These are phyloP conservation scores for Aptenodytes forsteri DNA, from an alignment of 2,113 vertebrate species.

Conservation along the genomic window DNA sequence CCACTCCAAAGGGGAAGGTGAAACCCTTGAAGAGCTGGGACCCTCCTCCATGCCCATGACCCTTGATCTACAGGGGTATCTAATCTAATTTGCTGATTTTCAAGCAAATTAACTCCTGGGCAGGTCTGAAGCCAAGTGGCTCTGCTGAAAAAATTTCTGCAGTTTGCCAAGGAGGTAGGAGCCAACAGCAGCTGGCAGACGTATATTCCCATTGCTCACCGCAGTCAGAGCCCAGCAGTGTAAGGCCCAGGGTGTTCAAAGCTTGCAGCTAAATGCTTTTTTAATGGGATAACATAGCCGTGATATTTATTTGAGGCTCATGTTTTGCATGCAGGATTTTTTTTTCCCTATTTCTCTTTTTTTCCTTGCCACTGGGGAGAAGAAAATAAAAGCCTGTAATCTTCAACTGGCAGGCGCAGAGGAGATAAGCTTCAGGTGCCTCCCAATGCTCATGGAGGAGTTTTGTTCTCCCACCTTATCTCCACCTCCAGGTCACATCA, in stretches of 20 bases:
- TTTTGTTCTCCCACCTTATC: constrained; percentile 23
- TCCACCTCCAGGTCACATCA: not conserved
- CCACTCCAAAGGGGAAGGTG: rapidly evolving
- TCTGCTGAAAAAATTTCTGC: not conserved
- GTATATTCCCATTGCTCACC: not conserved
- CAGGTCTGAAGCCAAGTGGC: not conserved
- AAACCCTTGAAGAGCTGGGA: not conserved
- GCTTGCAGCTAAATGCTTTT: constrained; percentile 2
- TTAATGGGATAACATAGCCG: not conserved
- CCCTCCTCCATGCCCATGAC: not conserved
- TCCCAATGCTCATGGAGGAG: not conserved
- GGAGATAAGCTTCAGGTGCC: not conserved
- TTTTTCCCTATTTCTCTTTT: not conserved
- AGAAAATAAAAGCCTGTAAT: not conserved
- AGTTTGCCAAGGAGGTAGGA: not conserved
- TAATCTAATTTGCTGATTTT: not conserved
- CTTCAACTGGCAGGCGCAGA: not conserved
- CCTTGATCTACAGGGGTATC: not conserved
- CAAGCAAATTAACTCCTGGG: not conserved
- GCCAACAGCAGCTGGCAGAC: not conserved
- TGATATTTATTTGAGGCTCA: not conserved
- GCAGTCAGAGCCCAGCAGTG: not conserved
- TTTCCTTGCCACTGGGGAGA: not conserved
- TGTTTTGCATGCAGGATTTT: constrained; percentile 22
- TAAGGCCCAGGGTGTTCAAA: not conserved